Percentiles rank a stretch among this genome's conserved stretches.
These are phyloP conservation scores for Leucozona laternaria DNA, from an alignment of 2,888 invertebrate genomes.

Conservation along the genomic window DNA sequence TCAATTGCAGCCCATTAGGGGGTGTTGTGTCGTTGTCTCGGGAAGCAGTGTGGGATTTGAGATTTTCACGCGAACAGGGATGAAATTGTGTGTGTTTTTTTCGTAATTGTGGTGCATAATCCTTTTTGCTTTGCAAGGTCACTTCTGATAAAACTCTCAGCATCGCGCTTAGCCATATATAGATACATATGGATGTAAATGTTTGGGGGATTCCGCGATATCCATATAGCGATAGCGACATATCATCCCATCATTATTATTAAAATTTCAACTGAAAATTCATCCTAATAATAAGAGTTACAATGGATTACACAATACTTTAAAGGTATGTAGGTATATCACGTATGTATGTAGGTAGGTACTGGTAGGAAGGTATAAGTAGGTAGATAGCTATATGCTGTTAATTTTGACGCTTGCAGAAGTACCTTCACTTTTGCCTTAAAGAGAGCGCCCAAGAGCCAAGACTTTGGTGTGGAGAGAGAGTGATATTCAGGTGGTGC, in stretches of 20 bases:
- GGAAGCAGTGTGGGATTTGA: constrained; percentile 17
- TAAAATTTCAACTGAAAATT: constrained; percentile 36
- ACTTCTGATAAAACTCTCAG: constrained; percentile 32
- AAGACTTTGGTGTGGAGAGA: not conserved
- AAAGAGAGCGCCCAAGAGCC: constrained; percentile 17
- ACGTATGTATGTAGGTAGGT: not conserved
- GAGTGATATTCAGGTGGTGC: constrained; percentile 68
- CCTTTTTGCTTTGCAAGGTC: constrained; percentile 64
- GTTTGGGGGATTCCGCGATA: no score
- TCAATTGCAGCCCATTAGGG: constrained; percentile 67
- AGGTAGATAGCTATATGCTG: not conserved
- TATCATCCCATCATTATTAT: constrained; percentile 32
- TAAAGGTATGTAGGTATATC: not conserved
- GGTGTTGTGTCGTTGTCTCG: constrained; percentile 23
- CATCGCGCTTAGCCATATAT: not conserved
- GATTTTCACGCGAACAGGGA: constrained; percentile 23
- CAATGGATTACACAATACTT: constrained; percentile 51
- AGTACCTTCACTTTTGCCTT: constrained; percentile 42
- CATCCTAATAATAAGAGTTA: constrained; percentile 52
- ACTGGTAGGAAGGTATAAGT: not conserved
- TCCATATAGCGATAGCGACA: no score
- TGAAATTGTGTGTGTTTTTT: constrained; percentile 28
- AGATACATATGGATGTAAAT: not conserved
- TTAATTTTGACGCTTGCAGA: constrained; percentile 55
- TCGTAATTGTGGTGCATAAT: constrained; percentile 50